These are phyloP conservation scores for Caenorhabditis panamensis DNA, from an alignment of 2,888 invertebrate genomes.

Conservation along the genomic window DNA sequence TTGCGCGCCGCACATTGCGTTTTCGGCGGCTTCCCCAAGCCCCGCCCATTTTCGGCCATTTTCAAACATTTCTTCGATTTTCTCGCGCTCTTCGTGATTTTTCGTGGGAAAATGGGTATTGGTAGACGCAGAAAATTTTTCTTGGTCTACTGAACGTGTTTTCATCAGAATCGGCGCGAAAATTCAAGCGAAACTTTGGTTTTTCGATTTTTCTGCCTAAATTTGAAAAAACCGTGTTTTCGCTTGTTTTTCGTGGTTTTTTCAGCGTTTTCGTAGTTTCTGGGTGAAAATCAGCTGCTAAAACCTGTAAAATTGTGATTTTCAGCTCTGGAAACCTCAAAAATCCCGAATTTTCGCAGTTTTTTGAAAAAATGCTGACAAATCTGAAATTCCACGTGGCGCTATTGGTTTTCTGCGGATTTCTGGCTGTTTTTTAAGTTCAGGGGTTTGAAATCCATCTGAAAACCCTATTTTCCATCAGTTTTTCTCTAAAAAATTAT, in stretches of 20 bases:
- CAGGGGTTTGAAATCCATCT: neutral
- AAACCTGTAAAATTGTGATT: neutral
- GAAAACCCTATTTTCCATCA: neutral
- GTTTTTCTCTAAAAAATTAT: neutral
- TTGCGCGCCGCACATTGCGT: conserved; percentile 38
- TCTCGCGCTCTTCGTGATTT: neutral
- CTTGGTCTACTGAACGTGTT: no score
- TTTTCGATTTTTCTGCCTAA: conserved; percentile 5
- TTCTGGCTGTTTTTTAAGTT: conserved; percentile 4
- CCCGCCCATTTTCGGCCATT: conserved; percentile 39
- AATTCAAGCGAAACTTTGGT: neutral
- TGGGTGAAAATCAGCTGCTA: neutral
- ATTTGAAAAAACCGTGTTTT: conserved; percentile 1
- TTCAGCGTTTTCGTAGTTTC: neutral
- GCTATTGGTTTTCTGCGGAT: neutral
- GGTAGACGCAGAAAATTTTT: neutral
- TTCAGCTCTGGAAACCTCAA: neutral
- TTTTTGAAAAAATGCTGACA: conserved; percentile 40
- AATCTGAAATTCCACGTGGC: neutral
- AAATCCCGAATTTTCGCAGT: neutral
- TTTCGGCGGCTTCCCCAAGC: neutral
- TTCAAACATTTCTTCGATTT: conserved; percentile 10
- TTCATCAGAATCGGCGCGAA: neutral
- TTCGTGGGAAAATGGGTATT: neutral
- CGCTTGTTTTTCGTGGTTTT: neutral